Evolutionary conservation across 2,797 vertebrate species (phyloP), one percentile per base, ranked within the genome.

Genomic region (Fratercula arctica): DNA sequence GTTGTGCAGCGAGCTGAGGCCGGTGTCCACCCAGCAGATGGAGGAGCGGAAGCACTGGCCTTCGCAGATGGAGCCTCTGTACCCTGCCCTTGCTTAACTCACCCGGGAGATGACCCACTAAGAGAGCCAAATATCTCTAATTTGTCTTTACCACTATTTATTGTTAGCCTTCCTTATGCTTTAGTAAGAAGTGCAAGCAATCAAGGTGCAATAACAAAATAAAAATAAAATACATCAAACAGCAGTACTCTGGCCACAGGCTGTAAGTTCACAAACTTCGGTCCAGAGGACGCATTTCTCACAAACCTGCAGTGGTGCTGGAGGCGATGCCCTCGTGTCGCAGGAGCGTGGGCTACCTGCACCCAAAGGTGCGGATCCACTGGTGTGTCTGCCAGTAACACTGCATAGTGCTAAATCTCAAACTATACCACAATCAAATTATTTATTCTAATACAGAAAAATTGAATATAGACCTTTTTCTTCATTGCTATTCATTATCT

Each of bases 1-100:
- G 93, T 48, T 93, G 94, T 84, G 92, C 95, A 96, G 92, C 11
- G 80, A 94, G 97, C 83, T 26, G 81, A 94, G 94, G 91, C 73
- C 61, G 5, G 46, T 96, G 97, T 97, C 97, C 96, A 97, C 90
- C 97, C 95, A 96, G 96, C 96, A 97, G 97, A 97, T 97, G 97
- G 96, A 94, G 85, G 87, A 97, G 91, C 2, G 60, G 73, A 63
- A 95, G 93, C 69, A 3, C 92, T 85, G 95, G 91, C 95, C 93
- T 90, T 95, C 28, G 1, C 97, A 97, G 97, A 97, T 97, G 97
- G 97, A 97, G 96, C 95, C 96, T 95, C 96, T 79, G 72, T 95
- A 61, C 96, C 77, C 79, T 97, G 97, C 96, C 96, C 96, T 95
- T 88, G 93, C 96, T 86, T 37, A 96, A 87, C 85, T 90, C 91